Evolutionary conservation across 1,140 invertebrate genomes (phyloP).

Genomic region (Dendrolimus kikuchii): DNA sequence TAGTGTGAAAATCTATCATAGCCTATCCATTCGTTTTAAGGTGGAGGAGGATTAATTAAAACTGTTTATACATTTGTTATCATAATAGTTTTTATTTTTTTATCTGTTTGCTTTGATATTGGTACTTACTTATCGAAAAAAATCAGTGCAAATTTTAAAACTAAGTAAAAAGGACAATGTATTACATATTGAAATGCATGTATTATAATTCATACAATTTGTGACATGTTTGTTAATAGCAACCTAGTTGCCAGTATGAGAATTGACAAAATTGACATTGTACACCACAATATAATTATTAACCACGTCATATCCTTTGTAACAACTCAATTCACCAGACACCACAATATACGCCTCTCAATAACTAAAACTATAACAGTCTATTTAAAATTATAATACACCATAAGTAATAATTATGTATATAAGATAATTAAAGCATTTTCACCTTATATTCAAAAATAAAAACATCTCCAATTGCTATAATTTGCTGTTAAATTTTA

Average conservation of each 20-base stretch:
- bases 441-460: slow-evolving; percentile 65
- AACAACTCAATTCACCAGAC: slow-evolving; percentile 2
- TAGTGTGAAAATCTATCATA: no score
- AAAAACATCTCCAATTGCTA: slow-evolving; percentile 62
- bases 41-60: neutral
- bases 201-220: slow-evolving; percentile 27
- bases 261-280: neutral
- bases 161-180: slow-evolving; percentile 31
- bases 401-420: slow-evolving; percentile 58
- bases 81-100: slow-evolving; percentile 21
- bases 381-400: slow-evolving; percentile 69
- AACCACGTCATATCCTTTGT: slow-evolving; percentile 9
- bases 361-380: slow-evolving; percentile 68
- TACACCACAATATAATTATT: neutral
- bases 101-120: slow-evolving; percentile 33
- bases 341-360: slow-evolving; percentile 24
- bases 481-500: slow-evolving; percentile 54
- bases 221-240: slow-evolving; percentile 20
- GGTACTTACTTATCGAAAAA: slow-evolving; percentile 29
- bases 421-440: slow-evolving; percentile 70
- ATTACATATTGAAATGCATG: slow-evolving; percentile 28
- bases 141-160: slow-evolving; percentile 45
- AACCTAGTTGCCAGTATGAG: slow-evolving; percentile 16
- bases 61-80: neutral
- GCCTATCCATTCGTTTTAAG: no score